Percentiles rank a stretch among this genome's conserved stretches.
Conservation (phyloP, 1,140 invertebrate species). For the Tetramorium alpestre region DNA sequence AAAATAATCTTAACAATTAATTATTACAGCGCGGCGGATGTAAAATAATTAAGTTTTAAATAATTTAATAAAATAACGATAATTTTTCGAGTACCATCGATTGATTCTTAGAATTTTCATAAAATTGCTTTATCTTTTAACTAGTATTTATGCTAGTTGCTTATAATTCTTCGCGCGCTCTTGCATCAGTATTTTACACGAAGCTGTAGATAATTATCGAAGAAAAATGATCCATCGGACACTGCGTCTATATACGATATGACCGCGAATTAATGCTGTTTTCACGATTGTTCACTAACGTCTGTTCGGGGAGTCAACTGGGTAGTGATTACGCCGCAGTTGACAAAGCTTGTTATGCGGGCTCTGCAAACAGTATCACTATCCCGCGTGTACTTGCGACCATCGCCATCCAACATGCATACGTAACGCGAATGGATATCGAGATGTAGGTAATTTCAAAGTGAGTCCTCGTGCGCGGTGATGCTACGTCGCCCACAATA, state of each 20-base stretch:
- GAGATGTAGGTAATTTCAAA: neutral
- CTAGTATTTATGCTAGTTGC: neutral
- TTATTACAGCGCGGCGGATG: neutral
- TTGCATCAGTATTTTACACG: neutral
- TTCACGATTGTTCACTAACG: constrained; percentile 45
- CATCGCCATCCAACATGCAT: neutral
- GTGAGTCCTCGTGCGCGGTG: neutral
- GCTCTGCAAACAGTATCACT: constrained; percentile 47
- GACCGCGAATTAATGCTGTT: constrained; percentile 38
- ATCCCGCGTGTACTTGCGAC: neutral
- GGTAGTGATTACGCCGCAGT: constrained; percentile 48
- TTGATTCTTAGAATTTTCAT: neutral
- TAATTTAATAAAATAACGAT: neutral
- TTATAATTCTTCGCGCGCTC: neutral
- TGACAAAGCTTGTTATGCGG: constrained; percentile 48
- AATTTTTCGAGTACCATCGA: neutral
- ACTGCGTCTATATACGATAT: neutral
- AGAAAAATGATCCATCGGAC: neutral
- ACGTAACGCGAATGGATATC: neutral
- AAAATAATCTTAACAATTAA: neutral
- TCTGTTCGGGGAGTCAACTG: constrained; percentile 44
- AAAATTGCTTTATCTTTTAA: neutral
- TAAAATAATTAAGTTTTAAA: neutral
- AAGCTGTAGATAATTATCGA: neutral
- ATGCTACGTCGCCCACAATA: neutral